phyloP scores from a whole-genome alignment of 1,140 invertebrate genomes.

The Protaetia brevitarsis region DNA sequence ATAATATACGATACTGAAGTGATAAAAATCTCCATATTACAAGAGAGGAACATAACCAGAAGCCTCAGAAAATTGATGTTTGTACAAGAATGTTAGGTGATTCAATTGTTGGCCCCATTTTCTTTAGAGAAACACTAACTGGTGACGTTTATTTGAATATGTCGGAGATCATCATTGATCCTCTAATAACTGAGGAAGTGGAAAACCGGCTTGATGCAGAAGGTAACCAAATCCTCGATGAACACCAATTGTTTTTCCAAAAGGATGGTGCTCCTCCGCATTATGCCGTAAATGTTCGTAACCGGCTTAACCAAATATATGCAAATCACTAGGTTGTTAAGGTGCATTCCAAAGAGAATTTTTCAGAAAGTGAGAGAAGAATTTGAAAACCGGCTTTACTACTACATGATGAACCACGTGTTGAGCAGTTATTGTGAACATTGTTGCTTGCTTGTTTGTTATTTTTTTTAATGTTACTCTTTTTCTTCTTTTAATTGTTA shows the following conservation, averaged over 20 bases:
- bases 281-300: background rate
- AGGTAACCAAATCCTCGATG: conserved; percentile 18
- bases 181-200: conserved; percentile 25
- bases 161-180: conserved; percentile 24
- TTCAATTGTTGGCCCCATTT: conserved; percentile 41
- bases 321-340: too few species aligned
- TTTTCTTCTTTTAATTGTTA: too few species aligned
- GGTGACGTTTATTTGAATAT: too few species aligned
- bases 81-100: conserved; percentile 42
- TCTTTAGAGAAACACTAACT: conserved; percentile 31
- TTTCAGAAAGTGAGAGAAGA: too few species aligned
- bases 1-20: conserved; percentile 34
- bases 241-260: conserved; percentile 21
- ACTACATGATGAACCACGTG: too few species aligned
- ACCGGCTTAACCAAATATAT: too few species aligned
- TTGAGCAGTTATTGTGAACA: too few species aligned
- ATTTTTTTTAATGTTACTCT: too few species aligned
- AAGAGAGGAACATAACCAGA: conserved; percentile 38
- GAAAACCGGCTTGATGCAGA: conserved; percentile 26
- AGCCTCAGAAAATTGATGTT: conserved; percentile 43
- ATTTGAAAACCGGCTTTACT: too few species aligned
- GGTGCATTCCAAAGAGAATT: too few species aligned
- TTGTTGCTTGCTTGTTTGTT: too few species aligned
- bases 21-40: conserved; percentile 37
- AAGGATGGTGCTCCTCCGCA: background rate